Evolutionary conservation across 2,888 invertebrate species (phyloP), one percentile per base, ranked within the genome.

Genomic region (Lepidochitona cinerea): DNA sequence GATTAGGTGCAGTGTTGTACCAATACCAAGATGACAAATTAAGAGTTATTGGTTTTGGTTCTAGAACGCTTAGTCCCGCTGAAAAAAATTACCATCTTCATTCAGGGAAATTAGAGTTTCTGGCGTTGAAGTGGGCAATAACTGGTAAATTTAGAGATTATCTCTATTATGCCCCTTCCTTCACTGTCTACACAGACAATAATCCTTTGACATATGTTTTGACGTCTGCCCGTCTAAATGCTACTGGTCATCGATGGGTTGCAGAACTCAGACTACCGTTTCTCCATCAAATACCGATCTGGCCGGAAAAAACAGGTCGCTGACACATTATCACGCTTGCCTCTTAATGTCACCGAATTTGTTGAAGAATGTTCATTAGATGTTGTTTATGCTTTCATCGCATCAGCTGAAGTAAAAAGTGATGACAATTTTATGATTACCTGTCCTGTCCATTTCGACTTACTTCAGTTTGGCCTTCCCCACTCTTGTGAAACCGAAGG

Each of bases 1-100:
- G 75, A n/a, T 64, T 78, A 1, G 79, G 75, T 37, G 77, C 74
- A 32, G 74, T 77, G 5, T 37, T 79, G 36, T 79, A 78, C 68
- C 76, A 79, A 37, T 36, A 65, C 4, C 70, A 74, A n/a, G 73
- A 72, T 49, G 53, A 23, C 9, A 23, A 18, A 32, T 29, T 37
- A 18, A 64, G 70, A n/a, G 76, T 76, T 3, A 67, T 76, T 5
- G 71, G 68, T 3, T 75, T 72, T 69, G 76, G 74, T 1, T 49
- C 67, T 49, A 52, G 76, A 37, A 49, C 59, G 1, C 35, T 76
- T n/a, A 41, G 5, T 6, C 18, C n/a, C n/a, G 32, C 74, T 14
- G 76, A 75, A 49, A 33, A 41, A 3, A 74, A 68, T 53, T 77
- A 77, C 64, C 67, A 71, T 26, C 35, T 68, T 0, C 74, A 76